Base-by-base conservation (phyloP, 2,888 invertebrate genomes). In the Molorchus minor region DNA sequence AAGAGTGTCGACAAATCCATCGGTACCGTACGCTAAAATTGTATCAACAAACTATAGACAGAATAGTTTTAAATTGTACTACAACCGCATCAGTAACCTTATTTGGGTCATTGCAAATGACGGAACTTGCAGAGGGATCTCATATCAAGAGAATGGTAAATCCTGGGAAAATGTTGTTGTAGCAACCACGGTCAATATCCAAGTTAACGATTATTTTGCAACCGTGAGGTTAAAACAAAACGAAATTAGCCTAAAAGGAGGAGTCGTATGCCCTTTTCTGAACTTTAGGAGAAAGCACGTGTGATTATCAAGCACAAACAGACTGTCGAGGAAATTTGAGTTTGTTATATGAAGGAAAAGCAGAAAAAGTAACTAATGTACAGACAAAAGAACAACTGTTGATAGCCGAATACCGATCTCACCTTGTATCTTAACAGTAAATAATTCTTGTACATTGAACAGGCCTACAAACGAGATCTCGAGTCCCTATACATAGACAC, bases 381-480 rank as follows among this genome's bases (percentile, higher is more conserved):
- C 16, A 25, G 8, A 20, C 51, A 5, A 33, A 45, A 2, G 36
- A 33, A 7, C 25, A 40, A 13, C 52, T 45, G 12, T 10, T 61
- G 12, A 58, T 65, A 1, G 61, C 33, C 46, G 15, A 47, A 51
- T 19, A 20, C 38, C 1, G 44, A 66, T 33, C 61, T 46, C 41
- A 68, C 69, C 15, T 59, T 54, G 40, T 61, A 57, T 21, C 30
- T 52, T 4, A 56, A 64, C 41, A 46, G 64, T 0, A 73, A n/a
- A n/a, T n/a, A 75, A 61, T 71, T 74, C 5, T 47, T 74, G 2
- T 74, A 73, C 40, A 55, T 65, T 0, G 72, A 74, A 53, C 67
- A 69, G 46, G 64, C 71, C 3, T 62, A 71, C 1, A 58, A 68
- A 15, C 40, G 46, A n/a, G n/a, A n/a, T n/a, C n/a, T n/a, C n/a